Evolutionary conservation across 2,113 vertebrate species (phyloP).

Genomic region (Natator depressus): DNA sequence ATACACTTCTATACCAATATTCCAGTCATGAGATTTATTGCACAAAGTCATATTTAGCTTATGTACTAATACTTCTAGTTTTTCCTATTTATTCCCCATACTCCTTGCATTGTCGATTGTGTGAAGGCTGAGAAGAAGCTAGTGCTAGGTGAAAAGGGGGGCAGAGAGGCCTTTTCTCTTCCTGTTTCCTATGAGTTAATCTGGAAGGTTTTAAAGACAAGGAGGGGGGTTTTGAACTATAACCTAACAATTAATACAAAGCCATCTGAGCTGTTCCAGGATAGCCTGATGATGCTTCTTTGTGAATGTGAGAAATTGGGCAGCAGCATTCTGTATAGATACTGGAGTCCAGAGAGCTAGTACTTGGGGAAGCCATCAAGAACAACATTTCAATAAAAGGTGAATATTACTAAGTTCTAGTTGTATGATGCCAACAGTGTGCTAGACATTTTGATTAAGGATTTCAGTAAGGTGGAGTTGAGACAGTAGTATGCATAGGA

Average conservation of each 20-base stretch:
- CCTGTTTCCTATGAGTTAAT: neutral
- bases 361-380: neutral
- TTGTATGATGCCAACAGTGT: neutral
- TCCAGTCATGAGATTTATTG: neutral
- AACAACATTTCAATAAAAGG: neutral
- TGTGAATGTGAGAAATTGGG: neutral
- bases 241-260: neutral
- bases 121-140: neutral
- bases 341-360: neutral
- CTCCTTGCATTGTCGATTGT: neutral
- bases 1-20: neutral
- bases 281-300: neutral
- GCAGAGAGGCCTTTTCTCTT: too few relatives aligned
- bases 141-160: neutral
- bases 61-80: neutral
- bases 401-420: neutral
- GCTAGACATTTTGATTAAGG: neutral
- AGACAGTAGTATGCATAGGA: neutral
- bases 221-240: neutral
- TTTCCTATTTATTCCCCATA: neutral
- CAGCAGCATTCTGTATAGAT: neutral
- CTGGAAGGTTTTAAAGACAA: neutral
- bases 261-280: neutral
- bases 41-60: neutral
- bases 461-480: neutral